Conservation (phyloP, 2,113 vertebrate species). For the Nannobrachium achirus region DNA sequence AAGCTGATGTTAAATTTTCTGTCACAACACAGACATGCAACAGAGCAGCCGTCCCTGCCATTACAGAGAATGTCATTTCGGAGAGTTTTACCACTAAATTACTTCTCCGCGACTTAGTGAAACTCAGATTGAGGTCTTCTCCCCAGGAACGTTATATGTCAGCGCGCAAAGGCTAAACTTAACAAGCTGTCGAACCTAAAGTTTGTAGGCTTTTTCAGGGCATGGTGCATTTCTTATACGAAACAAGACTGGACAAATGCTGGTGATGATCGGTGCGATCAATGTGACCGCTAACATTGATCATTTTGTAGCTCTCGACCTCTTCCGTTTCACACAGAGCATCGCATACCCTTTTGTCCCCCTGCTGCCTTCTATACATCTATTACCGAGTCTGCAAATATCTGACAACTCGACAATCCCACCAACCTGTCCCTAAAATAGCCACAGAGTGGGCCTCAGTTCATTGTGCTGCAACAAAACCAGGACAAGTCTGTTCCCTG, state of each 20-base stretch:
- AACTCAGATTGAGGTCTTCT: slow-evolving; percentile 12
- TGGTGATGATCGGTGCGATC: slow-evolving; percentile 11
- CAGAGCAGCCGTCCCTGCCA: neutral
- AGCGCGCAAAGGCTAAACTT: slow-evolving; percentile 11
- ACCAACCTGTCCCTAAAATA: slow-evolving; percentile 57
- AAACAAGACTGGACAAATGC: slow-evolving; percentile 9
- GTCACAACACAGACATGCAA: slow-evolving; percentile 8
- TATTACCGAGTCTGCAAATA: slow-evolving; percentile 64
- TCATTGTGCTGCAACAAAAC: slow-evolving; percentile 47
- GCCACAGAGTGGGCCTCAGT: slow-evolving; percentile 28
- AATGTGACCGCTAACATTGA: slow-evolving; percentile 30
- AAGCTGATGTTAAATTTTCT: slow-evolving; percentile 8
- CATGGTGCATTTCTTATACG: slow-evolving; percentile 12
- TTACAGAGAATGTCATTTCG: neutral
- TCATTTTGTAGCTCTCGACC: slow-evolving; percentile 13
- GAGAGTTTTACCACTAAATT: slow-evolving; percentile 16
- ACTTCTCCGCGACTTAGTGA: slow-evolving; percentile 9
- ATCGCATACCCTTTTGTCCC: slow-evolving; percentile 53
- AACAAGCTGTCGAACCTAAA: slow-evolving; percentile 19
- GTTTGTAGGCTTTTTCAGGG: slow-evolving; percentile 14
- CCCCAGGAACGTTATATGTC: slow-evolving; percentile 12
- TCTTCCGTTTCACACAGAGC: slow-evolving; percentile 25
- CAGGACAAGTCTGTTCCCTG: slow-evolving; percentile 58
- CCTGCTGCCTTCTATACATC: slow-evolving; percentile 52
- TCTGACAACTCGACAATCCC: slow-evolving; percentile 61